Conservation (phyloP, 2,888 invertebrate genomes). For the Thymelicus lineola region DNA sequence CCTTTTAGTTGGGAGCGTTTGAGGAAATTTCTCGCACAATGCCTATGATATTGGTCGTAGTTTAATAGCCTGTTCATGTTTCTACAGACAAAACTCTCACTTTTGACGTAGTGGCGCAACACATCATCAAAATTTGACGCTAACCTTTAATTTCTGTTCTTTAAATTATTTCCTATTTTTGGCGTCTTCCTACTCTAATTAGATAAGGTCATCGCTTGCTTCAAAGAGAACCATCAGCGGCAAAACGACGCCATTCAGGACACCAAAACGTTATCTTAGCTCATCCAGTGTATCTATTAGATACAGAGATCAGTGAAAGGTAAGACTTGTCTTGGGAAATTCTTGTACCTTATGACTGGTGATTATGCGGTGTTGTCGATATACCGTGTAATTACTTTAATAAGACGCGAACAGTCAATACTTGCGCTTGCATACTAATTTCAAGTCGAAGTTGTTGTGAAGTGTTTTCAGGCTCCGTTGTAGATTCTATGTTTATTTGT, state of each 20-base stretch:
- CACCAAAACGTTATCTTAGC: not conserved
- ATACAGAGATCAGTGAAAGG: slow-evolving; percentile 9
- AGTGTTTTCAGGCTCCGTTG: not conserved
- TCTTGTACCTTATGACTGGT: slow-evolving; percentile 27
- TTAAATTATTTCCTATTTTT: too few relatives aligned
- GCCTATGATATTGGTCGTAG: too few relatives aligned
- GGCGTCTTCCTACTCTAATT: too few relatives aligned
- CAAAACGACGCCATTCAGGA: not conserved
- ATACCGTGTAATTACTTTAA: slow-evolving; percentile 30
- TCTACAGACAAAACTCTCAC: too few relatives aligned
- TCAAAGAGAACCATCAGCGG: not conserved
- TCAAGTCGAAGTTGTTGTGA: slow-evolving; percentile 2
- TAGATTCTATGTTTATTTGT: not conserved
- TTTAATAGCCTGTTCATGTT: too few relatives aligned
- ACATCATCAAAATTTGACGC: too few relatives aligned
- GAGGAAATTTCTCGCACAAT: too few relatives aligned
- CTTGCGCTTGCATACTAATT: slow-evolving; percentile 33
- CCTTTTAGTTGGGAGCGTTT: too few relatives aligned
- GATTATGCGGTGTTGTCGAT: slow-evolving; percentile 30
- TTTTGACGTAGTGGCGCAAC: too few relatives aligned
- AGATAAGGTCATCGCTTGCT: too few relatives aligned
- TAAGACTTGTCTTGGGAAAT: slow-evolving; percentile 30
- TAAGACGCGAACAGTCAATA: slow-evolving; percentile 24
- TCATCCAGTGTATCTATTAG: not conserved
- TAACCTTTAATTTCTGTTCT: too few relatives aligned